Evolutionary conservation across 2,888 invertebrate species (phyloP).

Genomic region (Spodoptera picta): DNA sequence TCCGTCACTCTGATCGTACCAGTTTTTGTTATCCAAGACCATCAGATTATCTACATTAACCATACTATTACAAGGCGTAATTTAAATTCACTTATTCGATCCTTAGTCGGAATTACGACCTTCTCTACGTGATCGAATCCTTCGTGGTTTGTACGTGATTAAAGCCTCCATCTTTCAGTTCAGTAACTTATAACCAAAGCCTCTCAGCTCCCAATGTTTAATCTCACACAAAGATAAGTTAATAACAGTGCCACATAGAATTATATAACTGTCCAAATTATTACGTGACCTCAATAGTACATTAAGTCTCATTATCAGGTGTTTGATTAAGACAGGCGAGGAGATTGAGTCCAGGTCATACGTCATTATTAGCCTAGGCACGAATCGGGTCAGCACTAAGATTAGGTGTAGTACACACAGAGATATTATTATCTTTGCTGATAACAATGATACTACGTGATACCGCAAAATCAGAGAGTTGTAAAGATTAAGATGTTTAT

Average conservation of each 20-base stretch:
- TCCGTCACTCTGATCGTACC: constrained; percentile 33
- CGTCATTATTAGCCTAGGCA: constrained; percentile 82
- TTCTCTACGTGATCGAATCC: constrained; percentile 42
- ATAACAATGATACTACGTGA: constrained; percentile 68
- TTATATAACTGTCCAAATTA: constrained; percentile 51
- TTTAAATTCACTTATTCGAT: constrained; percentile 55
- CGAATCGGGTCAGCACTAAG: constrained; percentile 79
- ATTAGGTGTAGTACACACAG: constrained; percentile 77
- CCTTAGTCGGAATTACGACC: constrained; percentile 41
- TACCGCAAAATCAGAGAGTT: constrained; percentile 78
- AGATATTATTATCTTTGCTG: constrained; percentile 68
- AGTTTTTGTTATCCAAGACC: constrained; percentile 53
- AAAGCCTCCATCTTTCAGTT: constrained; percentile 20
- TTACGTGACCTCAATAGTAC: constrained; percentile 64
- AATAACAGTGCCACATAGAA: constrained; percentile 1
- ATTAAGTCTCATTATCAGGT: constrained; percentile 80
- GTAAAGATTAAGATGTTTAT: constrained; percentile 76
- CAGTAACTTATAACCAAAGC: constrained; percentile 15
- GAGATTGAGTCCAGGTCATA: constrained; percentile 80
- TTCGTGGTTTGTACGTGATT: constrained; percentile 40
- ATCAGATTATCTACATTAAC: constrained; percentile 48
- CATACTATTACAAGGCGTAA: constrained; percentile 48
- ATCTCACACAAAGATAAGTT: constrained; percentile 30
- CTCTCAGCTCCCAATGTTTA: constrained; percentile 24
- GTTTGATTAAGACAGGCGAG: constrained; percentile 72